Base-by-base conservation (phyloP, 2,888 invertebrate species). In the Phaonia tiefii region DNA sequence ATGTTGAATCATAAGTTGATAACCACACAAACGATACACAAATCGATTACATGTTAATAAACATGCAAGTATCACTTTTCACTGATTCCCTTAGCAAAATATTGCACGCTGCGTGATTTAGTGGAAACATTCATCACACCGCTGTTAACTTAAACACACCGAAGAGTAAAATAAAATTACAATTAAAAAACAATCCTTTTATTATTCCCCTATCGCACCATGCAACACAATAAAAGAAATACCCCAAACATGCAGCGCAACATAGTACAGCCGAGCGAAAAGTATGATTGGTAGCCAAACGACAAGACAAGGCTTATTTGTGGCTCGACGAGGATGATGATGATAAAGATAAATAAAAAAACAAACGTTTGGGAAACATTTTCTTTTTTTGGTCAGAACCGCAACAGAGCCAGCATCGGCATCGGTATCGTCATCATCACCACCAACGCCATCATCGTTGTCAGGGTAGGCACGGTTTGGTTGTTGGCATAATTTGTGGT, bases 401-500 rank as follows among this genome's bases (percentile, higher is more conserved):
- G 67, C 65, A 71, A 66, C 67, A 51, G 37, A 67, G 72, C 37
- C 60, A 20, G 37, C 17, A 8, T 13, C 17, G 39, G 20, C 39
- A 15, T 20, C 65, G 8, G 31, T 8, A 39, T 25, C 51, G 31
- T 17, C 46, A 11, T 44, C 49, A 22, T 49, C 10, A 60, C 25
- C 26, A 60, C 42, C 26, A 71, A 46, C 44, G 65, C 8, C 20
- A 66, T 58, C 51, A 31, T 39, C 54, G 44, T 49, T 20, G 20
- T 15, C 49, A 49, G 17, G 20, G 22, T 54, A 67, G 66, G 67
- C 70, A 70, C 74, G 82, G 72, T 80, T 58, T 74, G 74, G 82
- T 80, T 76, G 75, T 56, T 76, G 83, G 83, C 83, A 84, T 84
- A 85, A 85, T 84, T 85, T 85, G 86, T 84, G 86, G 86, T 84